Evolutionary conservation across 2,888 invertebrate species (phyloP), one percentile per base, ranked within the genome.

Genomic region (Seira ritae): DNA sequence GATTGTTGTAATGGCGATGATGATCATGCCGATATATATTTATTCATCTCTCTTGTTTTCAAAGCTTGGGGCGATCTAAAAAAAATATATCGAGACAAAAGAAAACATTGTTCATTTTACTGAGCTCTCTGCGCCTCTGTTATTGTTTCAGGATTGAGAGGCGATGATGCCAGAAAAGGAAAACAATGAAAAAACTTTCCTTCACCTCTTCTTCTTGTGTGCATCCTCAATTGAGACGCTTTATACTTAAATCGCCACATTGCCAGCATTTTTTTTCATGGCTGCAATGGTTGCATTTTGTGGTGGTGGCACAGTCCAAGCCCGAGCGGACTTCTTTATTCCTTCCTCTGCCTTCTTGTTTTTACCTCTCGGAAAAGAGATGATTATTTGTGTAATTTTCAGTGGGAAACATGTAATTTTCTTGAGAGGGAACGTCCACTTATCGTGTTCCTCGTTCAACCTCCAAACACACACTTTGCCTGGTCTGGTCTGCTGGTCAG

Each of bases 401-500:
- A 72, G 69, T 72, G 82, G 67, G 68, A 76, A 82, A 82, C 82
- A 46, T 82, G 72, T 82, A 82, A 82, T 82, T 82, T 82, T 82
- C 82, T 82, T 76, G 72, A 82, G 82, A 82, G 77, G 72, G 70
- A 82, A 82, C 82, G 82, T 82, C 82, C 77, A 82, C 76, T 82
- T 82, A 82, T 82, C 82, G 76, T 82, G 82, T 77, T 82, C 76
- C 82, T 77, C 62, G 82, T 72, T 77, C 82, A 72, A 73, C 76
- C 82, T 77, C 77, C 82, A 76, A 82, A 82, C 82, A 82, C 82
- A 82, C 82, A 82, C 76, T 65, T 31, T 31, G 31, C 31, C 31
- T 31, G 31, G n/a, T n/a, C n/a, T n/a, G n/a, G n/a, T n/a, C n/a
- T n/a, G n/a, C n/a, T 72, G 75, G 82, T 46, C 72, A 76, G 77